Evolutionary conservation across 2,113 vertebrate genomes (phyloP).

Genomic region (Bolborhynchus lineola): DNA sequence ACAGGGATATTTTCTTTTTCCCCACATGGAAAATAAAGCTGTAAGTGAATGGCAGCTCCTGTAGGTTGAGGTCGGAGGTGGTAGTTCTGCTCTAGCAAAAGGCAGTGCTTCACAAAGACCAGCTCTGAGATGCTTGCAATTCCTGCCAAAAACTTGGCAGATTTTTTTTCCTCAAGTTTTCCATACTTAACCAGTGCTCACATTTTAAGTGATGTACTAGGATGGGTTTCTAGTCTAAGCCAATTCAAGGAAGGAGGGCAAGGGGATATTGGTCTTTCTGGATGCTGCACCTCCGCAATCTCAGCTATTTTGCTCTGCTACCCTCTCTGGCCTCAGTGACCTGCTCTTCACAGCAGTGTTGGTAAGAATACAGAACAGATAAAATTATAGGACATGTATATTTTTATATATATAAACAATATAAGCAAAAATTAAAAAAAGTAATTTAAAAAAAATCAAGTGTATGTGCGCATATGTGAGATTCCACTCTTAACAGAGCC

Average conservation of each 20-base stretch:
- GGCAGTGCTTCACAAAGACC: not conserved
- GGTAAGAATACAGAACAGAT: not conserved
- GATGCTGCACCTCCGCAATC: not conserved
- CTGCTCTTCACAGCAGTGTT: not conserved
- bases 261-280: not conserved
- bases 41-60: not conserved
- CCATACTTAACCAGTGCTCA: not conserved
- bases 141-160: not conserved
- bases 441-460: not conserved
- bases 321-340: not conserved
- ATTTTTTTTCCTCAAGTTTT: not conserved
- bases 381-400: not conserved
- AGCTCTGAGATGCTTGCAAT: fast-evolving
- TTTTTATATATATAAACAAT: not conserved
- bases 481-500: not conserved
- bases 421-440: not conserved
- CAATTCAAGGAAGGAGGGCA: not conserved
- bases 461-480: fast-evolving
- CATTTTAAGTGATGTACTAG: not conserved
- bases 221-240: fast-evolving
- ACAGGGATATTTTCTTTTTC: fast-evolving
- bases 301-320: not conserved
- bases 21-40: not conserved
- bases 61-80: not conserved
- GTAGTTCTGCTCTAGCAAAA: not conserved